phyloP scores from a whole-genome alignment of 1,140 invertebrate species.

The Cyclargus thomasi region DNA sequence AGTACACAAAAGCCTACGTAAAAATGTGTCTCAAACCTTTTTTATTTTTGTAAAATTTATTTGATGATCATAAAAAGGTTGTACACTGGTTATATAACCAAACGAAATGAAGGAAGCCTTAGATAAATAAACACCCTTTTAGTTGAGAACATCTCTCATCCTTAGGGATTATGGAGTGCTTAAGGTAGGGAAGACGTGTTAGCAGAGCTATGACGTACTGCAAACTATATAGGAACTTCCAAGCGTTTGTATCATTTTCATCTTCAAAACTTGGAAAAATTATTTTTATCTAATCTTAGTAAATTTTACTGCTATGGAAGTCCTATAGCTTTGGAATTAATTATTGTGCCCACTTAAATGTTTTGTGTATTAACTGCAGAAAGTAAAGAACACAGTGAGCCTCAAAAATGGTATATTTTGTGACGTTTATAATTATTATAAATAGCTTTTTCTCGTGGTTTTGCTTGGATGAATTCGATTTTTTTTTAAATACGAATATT shows the following conservation, averaged over 20 bases:
- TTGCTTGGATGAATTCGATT: too few relatives aligned
- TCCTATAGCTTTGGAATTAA: too few relatives aligned
- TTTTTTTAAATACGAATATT: too few relatives aligned
- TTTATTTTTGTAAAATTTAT: slow-evolving; percentile 3
- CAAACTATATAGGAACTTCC: neutral
- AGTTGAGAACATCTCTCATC: slow-evolving; percentile 30
- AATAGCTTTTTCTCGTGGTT: too few relatives aligned
- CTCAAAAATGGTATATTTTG: too few relatives aligned
- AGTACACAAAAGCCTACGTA: neutral
- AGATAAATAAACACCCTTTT: slow-evolving; percentile 35
- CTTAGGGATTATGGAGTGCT: slow-evolving; percentile 24
- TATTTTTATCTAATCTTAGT: too few relatives aligned
- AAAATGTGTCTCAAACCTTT: neutral
- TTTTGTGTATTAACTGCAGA: neutral
- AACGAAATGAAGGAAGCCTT: slow-evolving; percentile 22
- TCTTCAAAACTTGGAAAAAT: too few relatives aligned
- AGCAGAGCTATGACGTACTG: slow-evolving; percentile 8
- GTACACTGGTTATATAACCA: slow-evolving; percentile 16
- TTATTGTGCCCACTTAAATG: neutral
- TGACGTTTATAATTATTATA: too few relatives aligned
- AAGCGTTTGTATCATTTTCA: neutral
- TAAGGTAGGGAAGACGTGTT: neutral
- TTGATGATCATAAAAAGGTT: slow-evolving; percentile 17
- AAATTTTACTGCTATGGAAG: too few relatives aligned
- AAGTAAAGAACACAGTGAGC: too few relatives aligned